Evolutionary conservation across 2,888 invertebrate species (phyloP), one percentile per base, ranked within the genome.

Genomic region (Sepiola atlantica): DNA sequence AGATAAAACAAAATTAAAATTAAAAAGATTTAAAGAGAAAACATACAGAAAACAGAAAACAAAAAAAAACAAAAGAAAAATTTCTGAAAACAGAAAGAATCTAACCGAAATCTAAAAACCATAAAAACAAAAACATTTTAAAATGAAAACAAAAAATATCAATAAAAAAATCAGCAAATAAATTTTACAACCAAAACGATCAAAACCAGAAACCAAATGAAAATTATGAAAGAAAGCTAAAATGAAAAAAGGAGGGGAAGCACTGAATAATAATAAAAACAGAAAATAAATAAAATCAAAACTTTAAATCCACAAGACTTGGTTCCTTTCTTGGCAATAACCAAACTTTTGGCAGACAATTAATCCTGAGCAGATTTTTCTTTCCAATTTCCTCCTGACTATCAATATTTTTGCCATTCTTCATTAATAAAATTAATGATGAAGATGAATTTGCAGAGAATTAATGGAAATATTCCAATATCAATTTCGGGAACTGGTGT

Each of bases 311-410:
- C 28, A 77, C 77, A n/a, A 77, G n/a, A n/a, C n/a, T n/a, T n/a
- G n/a, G 77, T 77, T 77, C 16, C 77, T 77, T 77, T 77, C n/a
- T 77, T 77, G n/a, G 77, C 77, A 77, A 77, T 77, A 77, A 77
- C n/a, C 77, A 77, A 77, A 77, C n/a, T 77, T 77, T 77, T 77
- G 77, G 14, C 77, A 77, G 77, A 77, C 77, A 77, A 61, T 61
- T 61, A 61, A 77, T 77, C 77, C 77, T 16, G n/a, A 77, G 77
- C 18, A n/a, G n/a, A n/a, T 77, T 77, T n/a, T 77, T 77, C 61
- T 61, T 61, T 28, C 28, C 61, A 20, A 61, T 61, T 61, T n/a
- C 77, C n/a, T n/a, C n/a, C n/a, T 77, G 16, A 77, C n/a, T 77
- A n/a, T 77, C n/a, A n/a, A n/a, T n/a, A n/a, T 77, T n/a, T 77